These are phyloP conservation scores for Amphilophus citrinellus DNA, from an alignment of 2,113 vertebrate species.

Conservation along the genomic window DNA sequence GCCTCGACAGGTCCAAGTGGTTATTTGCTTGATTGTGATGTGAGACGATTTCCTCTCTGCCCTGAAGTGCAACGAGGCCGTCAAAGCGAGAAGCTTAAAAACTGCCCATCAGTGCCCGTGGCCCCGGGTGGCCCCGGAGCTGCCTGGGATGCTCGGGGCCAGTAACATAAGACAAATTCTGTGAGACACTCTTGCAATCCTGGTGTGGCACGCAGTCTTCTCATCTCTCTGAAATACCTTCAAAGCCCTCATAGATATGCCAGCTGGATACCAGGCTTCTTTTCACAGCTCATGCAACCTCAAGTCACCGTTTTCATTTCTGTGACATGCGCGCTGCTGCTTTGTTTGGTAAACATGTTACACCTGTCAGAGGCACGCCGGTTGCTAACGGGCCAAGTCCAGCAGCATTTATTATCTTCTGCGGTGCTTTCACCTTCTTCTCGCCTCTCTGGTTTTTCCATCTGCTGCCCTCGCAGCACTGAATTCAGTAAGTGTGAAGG, in stretches of 20 bases:
- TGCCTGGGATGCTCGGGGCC: slow-evolving; percentile 73
- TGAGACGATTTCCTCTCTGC: slow-evolving; percentile 62
- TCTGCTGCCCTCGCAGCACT: slow-evolving; percentile 88
- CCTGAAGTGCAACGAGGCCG: slow-evolving; percentile 75
- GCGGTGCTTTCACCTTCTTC: slow-evolving; percentile 74
- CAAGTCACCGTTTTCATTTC: slow-evolving; percentile 64
- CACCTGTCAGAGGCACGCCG: slow-evolving; percentile 90
- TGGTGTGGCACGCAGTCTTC: slow-evolving; percentile 73
- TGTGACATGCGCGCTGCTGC: slow-evolving; percentile 77
- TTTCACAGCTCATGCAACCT: slow-evolving; percentile 84
- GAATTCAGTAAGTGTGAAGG: slow-evolving; percentile 72
- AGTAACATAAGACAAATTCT: slow-evolving; percentile 83
- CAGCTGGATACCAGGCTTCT: slow-evolving; percentile 64
- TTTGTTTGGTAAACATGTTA: slow-evolving; percentile 92
- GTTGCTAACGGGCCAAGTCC: slow-evolving; percentile 85
- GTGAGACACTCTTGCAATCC: slow-evolving; percentile 70
- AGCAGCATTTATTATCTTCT: slow-evolving; percentile 85
- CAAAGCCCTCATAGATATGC: slow-evolving; percentile 60
- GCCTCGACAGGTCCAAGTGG: slow-evolving; percentile 63
- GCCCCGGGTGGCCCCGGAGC: slow-evolving; percentile 74
- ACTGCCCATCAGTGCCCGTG: slow-evolving; percentile 72
- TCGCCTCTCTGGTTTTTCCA: slow-evolving; percentile 76
- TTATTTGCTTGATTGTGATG: slow-evolving; percentile 61
- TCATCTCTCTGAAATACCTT: slow-evolving; percentile 70
- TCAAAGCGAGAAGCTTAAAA: slow-evolving; percentile 75